Conservation (phyloP, 2,113 vertebrate genomes). For the Perccottus glenii region DNA sequence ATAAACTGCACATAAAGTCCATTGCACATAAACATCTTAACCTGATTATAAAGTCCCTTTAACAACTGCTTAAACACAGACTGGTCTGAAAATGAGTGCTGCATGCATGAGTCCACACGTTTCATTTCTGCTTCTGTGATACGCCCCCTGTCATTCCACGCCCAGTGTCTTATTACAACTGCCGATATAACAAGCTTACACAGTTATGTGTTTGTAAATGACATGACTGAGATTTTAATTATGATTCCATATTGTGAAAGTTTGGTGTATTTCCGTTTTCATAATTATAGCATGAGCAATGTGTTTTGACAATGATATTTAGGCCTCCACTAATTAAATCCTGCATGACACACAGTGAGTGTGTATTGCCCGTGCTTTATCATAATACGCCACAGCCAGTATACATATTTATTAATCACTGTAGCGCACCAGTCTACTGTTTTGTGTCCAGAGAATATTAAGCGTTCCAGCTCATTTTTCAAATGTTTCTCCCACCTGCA, state of each 20-base stretch:
- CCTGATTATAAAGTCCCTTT: constrained; percentile 83
- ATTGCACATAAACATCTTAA: constrained; percentile 75
- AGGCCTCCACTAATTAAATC: constrained; percentile 51
- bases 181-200: constrained; percentile 43
- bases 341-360: constrained; percentile 22
- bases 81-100: constrained; percentile 66
- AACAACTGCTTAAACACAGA: constrained; percentile 74
- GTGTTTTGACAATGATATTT: constrained; percentile 62
- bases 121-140: constrained; percentile 73
- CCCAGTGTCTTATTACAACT: constrained; percentile 55
- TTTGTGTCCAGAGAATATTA: constrained; percentile 53
- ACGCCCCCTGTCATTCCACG: constrained; percentile 65
- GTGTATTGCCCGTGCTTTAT: constrained; percentile 47
- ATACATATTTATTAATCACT: constrained; percentile 50
- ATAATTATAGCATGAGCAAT: constrained; percentile 65
- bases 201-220: constrained; percentile 48
- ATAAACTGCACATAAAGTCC: constrained; percentile 78
- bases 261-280: constrained; percentile 49
- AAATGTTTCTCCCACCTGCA: constrained; percentile 17
- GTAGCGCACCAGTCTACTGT: constrained; percentile 20
- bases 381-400: constrained; percentile 24
- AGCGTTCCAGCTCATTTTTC: constrained; percentile 33
- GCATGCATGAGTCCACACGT: constrained; percentile 78
- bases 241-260: constrained; percentile 58
- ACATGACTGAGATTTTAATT: constrained; percentile 70